These are phyloP conservation scores for Meleagris gallopavo DNA, from an alignment of 2,113 vertebrate species.

Conservation along the genomic window DNA sequence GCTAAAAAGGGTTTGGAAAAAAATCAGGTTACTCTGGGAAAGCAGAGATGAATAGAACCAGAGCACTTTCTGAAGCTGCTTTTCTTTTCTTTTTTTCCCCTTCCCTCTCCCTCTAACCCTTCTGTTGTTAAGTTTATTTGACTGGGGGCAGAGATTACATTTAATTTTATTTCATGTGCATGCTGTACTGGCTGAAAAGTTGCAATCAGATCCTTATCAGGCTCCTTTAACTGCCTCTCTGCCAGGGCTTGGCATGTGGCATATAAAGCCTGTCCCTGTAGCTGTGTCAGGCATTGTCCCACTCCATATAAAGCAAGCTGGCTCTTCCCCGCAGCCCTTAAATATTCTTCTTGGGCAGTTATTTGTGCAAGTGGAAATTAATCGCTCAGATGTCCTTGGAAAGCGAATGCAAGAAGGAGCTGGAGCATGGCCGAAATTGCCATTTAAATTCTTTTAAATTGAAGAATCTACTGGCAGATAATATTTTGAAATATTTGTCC, in stretches of 20 bases:
- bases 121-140: slow-evolving; percentile 28
- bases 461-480: neutral
- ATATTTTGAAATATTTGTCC: neutral
- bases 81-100: neutral
- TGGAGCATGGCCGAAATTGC: neutral
- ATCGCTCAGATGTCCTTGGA: slow-evolving; percentile 2
- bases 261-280: neutral
- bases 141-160: slow-evolving; percentile 10
- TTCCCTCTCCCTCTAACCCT: neutral
- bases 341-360: slow-evolving; percentile 14
- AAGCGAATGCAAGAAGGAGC: neutral
- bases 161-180: slow-evolving; percentile 38
- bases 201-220: slow-evolving; percentile 57
- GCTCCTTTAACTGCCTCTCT: slow-evolving; percentile 40
- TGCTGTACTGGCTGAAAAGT: slow-evolving; percentile 38
- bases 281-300: neutral
- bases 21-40: neutral
- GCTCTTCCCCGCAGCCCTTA: slow-evolving; percentile 4
- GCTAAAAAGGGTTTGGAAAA: neutral
- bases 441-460: slow-evolving; percentile 30
- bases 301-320: slow-evolving; percentile 54
- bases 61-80: neutral
- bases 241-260: slow-evolving; percentile 40
- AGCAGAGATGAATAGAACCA: neutral
- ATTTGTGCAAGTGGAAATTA: slow-evolving; percentile 34